These are phyloP conservation scores for Papilio protenor DNA, from an alignment of 2,888 invertebrate genomes.

Conservation along the genomic window DNA sequence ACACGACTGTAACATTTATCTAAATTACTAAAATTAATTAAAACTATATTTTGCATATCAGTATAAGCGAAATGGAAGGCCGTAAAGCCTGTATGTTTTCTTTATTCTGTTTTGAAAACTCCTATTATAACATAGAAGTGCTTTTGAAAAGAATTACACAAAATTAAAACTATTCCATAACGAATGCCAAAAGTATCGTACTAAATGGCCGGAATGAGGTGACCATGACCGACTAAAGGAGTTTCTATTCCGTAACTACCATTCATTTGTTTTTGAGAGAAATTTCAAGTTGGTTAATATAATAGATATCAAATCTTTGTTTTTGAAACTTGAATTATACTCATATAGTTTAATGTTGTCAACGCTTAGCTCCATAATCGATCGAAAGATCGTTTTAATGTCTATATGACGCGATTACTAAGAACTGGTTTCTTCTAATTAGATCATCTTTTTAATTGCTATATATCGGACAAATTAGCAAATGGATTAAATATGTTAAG, in stretches of 20 bases:
- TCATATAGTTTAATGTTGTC: no score
- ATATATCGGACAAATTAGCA: no score
- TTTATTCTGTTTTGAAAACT: neutral
- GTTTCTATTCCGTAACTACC: conserved; percentile 7
- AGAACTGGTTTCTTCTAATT: no score
- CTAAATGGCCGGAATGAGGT: neutral
- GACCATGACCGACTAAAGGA: conserved; percentile 3
- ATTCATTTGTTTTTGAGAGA: conserved; percentile 11
- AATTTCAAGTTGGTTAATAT: neutral
- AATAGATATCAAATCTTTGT: neutral
- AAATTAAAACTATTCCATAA: neutral
- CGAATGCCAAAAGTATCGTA: neutral
- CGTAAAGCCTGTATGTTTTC: neutral
- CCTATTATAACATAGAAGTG: neutral
- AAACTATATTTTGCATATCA: neutral
- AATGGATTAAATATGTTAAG: no score
- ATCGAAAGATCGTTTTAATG: no score
- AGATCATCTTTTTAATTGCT: no score
- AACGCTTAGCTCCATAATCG: no score
- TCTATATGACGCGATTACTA: no score
- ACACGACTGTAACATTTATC: neutral
- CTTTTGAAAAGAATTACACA: neutral
- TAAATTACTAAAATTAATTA: neutral
- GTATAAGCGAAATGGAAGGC: neutral
- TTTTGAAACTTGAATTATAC: neutral